Base-by-base conservation (phyloP, 2,888 invertebrate species). In the Patella caerulea region DNA sequence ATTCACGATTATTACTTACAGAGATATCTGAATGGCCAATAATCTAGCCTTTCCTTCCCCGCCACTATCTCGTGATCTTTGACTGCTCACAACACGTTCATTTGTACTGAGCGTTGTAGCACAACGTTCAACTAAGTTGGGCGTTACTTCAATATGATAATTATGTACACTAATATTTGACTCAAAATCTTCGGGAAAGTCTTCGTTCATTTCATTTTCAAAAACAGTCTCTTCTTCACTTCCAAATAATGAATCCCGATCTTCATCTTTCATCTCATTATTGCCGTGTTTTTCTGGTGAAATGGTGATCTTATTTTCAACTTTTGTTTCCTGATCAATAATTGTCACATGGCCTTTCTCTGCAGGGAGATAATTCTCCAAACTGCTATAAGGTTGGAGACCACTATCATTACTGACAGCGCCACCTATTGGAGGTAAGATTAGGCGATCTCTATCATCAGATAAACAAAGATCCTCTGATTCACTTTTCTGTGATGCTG, bases 61-160 rank as follows among this genome's bases (percentile, higher is more conserved):
- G 15, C 81, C 79, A 76, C 83, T 83, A 65, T 83, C 80, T 53
- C 82, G 76, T 19, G 83, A 80, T 11, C 83, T 70, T 52, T 85
- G 81, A 24, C 89, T 83, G 24, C 83, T 85, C 15, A 91, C 88
- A 3, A 91, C 86, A 74, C 86, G 85, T 72, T 90, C 88, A 82
- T 91, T 91, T 75, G 86, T 86, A 78, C 89, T 89, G 19, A 91
- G 83, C 76, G 87, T 86, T 7, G 90, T 90, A 19, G 91, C 91
- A 85, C 90, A 90, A 53, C 89, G 75, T 72, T 90, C 90, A 4
- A 91, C 84, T 81, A 91, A 81, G 73, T 87, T 82, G 29, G 91
- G 89, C 1, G 89, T 83, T 17, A 91, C 91, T 73, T 89, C 88
- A 56, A 91, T 91, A 73, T 85, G 84, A 75, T 85, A 90, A 79